Conservation (phyloP, 2,797 vertebrate species). For the Trichosurus vulpecula region DNA sequence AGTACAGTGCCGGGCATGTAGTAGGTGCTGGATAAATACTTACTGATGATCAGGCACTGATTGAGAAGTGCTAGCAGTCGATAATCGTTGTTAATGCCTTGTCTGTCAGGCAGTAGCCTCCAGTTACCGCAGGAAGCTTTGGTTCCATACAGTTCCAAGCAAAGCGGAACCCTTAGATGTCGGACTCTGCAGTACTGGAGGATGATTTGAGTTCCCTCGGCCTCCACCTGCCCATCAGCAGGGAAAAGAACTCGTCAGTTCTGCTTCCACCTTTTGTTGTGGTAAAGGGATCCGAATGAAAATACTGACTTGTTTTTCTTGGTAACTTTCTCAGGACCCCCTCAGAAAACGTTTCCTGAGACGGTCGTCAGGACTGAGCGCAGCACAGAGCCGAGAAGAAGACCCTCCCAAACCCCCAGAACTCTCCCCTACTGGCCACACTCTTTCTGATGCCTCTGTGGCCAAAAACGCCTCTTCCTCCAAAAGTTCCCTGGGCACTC, state of each 20-base stretch:
- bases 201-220: neutral
- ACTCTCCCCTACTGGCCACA: neutral
- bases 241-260: neutral
- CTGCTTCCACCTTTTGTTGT: neutral
- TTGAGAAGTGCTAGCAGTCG: too few species aligned
- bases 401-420: slow-evolving; percentile 1
- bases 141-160: neutral
- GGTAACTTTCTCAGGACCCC: slow-evolving; percentile 75
- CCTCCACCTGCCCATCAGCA: neutral
- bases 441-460: neutral
- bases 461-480: slow-evolving; percentile 13
- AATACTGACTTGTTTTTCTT: neutral
- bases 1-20: accelerated
- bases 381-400: slow-evolving; percentile 59
- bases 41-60: too few species aligned
- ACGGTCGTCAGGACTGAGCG: slow-evolving; percentile 30
- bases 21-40: neutral
- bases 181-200: neutral
- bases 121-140: neutral
- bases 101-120: neutral
- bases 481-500: neutral
- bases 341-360: slow-evolving; percentile 76
- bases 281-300: neutral
- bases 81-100: neutral
- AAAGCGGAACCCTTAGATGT: accelerated